These are phyloP conservation scores for Lethrus apterus DNA, from an alignment of 1,140 invertebrate genomes.

Conservation along the genomic window DNA sequence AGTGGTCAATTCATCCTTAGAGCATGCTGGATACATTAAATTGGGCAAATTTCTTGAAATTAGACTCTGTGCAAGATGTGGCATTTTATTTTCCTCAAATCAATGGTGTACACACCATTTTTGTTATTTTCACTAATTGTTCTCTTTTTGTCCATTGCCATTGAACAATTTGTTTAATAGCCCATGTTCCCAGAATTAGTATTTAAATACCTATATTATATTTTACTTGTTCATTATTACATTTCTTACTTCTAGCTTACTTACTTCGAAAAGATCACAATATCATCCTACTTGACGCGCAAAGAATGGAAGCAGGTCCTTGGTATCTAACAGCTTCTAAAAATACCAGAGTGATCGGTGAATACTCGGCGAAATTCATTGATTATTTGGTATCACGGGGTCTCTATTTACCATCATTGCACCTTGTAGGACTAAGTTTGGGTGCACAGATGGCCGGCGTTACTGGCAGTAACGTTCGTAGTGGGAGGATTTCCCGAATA, in stretches of 20 bases:
- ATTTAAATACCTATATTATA: no score
- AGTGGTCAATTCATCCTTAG: no score
- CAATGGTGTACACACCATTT: no score
- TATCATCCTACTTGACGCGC: constrained; percentile 46
- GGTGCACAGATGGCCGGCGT: constrained; percentile 56
- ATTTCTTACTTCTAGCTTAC: constrained; percentile 38
- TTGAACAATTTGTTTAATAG: no score
- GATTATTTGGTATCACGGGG: constrained; percentile 47
- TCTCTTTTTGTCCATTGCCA: no score
- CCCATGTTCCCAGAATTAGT: no score
- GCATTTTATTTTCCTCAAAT: no score
- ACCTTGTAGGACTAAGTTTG: constrained; percentile 53
- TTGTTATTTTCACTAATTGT: no score
- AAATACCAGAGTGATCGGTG: constrained; percentile 48
- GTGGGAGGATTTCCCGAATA: constrained; percentile 7
- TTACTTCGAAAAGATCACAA: constrained; percentile 46
- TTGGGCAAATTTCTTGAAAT: no score
- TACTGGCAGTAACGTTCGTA: constrained; percentile 47
- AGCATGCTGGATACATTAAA: no score
- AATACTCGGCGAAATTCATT: constrained; percentile 46
- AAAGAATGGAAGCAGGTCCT: constrained; percentile 45
- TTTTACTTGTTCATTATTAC: no score
- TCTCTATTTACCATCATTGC: constrained; percentile 39
- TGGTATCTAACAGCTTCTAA: constrained; percentile 49
- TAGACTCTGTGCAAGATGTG: no score